Base-by-base conservation (phyloP, 2,888 invertebrate species). In the Drosophila anomalata region DNA sequence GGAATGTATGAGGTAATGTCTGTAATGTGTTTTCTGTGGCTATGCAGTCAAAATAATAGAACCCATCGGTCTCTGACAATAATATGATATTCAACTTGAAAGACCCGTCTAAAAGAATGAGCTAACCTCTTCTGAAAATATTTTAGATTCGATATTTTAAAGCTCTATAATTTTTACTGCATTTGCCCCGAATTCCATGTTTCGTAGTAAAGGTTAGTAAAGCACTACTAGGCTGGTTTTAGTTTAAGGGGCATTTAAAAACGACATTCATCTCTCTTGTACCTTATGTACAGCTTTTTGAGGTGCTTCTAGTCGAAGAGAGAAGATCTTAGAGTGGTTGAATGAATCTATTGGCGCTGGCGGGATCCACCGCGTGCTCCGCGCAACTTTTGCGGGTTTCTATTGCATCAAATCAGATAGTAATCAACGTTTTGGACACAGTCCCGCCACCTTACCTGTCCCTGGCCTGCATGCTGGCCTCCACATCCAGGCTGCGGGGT, bases 401-500 rank as follows among this genome's bases (percentile, higher is more conserved):
- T 91, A 89, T 69, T 73, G 60, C 68, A 58, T 42, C 41, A 69
- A 60, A 77, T 73, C 47, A 69, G 60, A 73, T 77, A 53, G 52
- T 73, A 75, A 68, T 75, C 61, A 75, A 61, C 50, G 39, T 29
- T 42, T 33, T 33, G 42, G 36, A 52, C 41, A 20, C 7, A 54
- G 29, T 53, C 68, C 63, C 33, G 22, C 24, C 52, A 24, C 14
- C 75, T 88, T 90, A 92, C 92, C 91, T 91, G 46, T 92, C 92
- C 63, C 90, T 85, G 63, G 92, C 90, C 75, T 92, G 92, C 71
- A 93, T 91, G 77, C 92, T 91, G 3, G 93, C 93, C 60, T 92
- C 93, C 48, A 94, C 93, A 17, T 93, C 92, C 24, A 93, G 78
- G 76, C 92, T 93, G 73, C 93, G 91, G 0, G 94, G 93, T 70